Base-by-base conservation (phyloP, 1,140 invertebrate genomes). In the Drusus annulatus region DNA sequence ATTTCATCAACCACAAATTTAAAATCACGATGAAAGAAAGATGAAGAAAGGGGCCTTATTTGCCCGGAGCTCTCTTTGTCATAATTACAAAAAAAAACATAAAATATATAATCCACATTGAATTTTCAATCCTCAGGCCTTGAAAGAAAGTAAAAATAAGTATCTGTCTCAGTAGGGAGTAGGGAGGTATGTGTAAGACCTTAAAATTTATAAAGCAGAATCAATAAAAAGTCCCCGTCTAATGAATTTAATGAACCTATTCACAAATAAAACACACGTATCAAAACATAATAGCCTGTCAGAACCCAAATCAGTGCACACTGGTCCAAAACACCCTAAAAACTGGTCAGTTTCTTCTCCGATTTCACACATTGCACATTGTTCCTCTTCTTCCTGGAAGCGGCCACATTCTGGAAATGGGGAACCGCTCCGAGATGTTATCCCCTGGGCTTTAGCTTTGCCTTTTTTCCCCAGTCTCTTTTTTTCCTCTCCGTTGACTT, bases 201-300 rank as follows among this genome's bases (percentile, higher is more conserved):
- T 5, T 2, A 28, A 28, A 28, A 5, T 28, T 28, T 28, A 28
- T 28, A 28, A 28, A 28, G 25, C 25, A 2, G 25, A 28, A 23
- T 69, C 31, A 69, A 69, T 69, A 69, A 69, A 69, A 69, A 45
- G 62, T 69, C 36, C 8, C 0, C 8, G 7, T 45, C 36, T 19
- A 69, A 69, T 36, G 23, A 51, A 74, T 28, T 74, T 74, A 74
- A 74, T 74, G 28, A 54, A 74, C 68, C 69, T 19, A 54, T 54
- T 54, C 69, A 54, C 8, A 25, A 74, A 74, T 74, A 74, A 74
- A 74, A 15, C 50, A 28, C 50, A 74, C 69, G 23, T 54, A 54
- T 74, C 69, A 74, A 45, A 56, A 28, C 69, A 74, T 74, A 74
- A 74, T 74, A 56, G 69, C 13, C 69, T 74, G 69, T 74, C 69